Evolutionary conservation across 1,140 invertebrate genomes (phyloP), one percentile per base, ranked within the genome.

Genomic region (Melipona quadrifasciata): DNA sequence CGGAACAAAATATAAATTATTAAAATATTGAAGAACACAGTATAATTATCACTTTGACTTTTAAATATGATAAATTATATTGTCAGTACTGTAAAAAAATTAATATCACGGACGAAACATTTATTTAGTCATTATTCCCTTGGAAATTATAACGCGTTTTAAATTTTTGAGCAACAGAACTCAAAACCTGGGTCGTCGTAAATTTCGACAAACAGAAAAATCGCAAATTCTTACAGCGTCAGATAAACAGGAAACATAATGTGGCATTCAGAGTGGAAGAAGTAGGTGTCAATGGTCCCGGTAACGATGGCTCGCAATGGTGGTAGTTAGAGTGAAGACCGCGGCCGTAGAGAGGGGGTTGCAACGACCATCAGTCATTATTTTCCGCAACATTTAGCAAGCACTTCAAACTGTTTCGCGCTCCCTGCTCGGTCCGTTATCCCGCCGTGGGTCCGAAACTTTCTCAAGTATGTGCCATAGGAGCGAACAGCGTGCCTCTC

Each of bases 351-450:
- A 77, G 86, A 72, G n/a, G 70, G 80, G 88, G 86, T 76, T 82
- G 86, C 80, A 85, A 86, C 88, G 88, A 92, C 92, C 91, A 94
- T 94, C 93, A 94, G 93, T 95, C 93, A 95, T 95, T 95, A 94
- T 95, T 95, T 95, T 95, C 94, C 93, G 89, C 93, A 94, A 95
- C 94, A 94, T 95, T 95, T 95, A 95, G 93, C 94, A 93, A 90
- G 90, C 92, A 92, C 93, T 93, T 93, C 91, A 94, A 94, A 94
- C 92, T 93, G 93, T 92, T 95, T 94, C 91, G 91, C 93, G 92
- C 93, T 91, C 93, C 91, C 91, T 84, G 90, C 89, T 90, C 90
- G 88, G 86, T 88, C 90, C 92, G 91, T 86, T 91, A 87, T 92
- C 86, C 91, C 87, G 80, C 84, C 85, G 80, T 77, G 80, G 85